A percentile compares a stretch with the other conserved stretches of the same genome.
Conservation (phyloP, 2,888 invertebrate genomes). For the Drosophila maculinotata region DNA sequence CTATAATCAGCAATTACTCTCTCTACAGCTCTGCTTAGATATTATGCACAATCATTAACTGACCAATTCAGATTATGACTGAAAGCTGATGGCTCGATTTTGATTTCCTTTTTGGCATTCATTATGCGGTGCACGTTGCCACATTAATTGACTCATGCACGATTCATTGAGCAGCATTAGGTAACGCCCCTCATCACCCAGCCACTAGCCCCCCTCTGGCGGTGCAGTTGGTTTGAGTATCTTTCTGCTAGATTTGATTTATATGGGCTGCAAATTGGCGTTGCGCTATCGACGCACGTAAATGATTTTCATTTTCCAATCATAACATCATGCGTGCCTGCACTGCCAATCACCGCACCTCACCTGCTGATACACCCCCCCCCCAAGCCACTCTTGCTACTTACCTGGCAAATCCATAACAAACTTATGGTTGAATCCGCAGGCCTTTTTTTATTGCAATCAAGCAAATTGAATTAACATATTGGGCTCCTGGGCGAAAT, state of each 20-base stretch:
- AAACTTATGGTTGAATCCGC: constrained; percentile 30
- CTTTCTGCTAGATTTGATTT: constrained; percentile 70
- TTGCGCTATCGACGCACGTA: constrained; percentile 65
- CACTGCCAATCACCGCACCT: constrained; percentile 61
- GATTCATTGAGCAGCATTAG: constrained; percentile 30
- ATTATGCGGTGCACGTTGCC: constrained; percentile 67
- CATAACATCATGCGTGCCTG: constrained; percentile 75
- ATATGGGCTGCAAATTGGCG: constrained; percentile 70
- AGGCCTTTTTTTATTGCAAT: constrained; percentile 59
- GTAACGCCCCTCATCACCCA: not conserved
- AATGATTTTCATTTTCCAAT: constrained; percentile 80
- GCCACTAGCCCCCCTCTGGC: too few relatives aligned
- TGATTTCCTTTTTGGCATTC: constrained; percentile 38
- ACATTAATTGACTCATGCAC: constrained; percentile 68
- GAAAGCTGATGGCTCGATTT: constrained; percentile 35
- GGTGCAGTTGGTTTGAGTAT: constrained; percentile 19
- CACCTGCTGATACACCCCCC: constrained; percentile 27
- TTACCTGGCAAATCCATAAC: constrained; percentile 8
- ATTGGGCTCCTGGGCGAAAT: constrained; percentile 43
- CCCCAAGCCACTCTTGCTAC: too few relatives aligned
- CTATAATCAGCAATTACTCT: constrained; percentile 18
- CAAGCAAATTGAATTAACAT: constrained; percentile 75
- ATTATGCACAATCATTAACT: constrained; percentile 39
- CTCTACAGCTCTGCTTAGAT: not conserved
- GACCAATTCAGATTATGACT: constrained; percentile 32